Conservation (phyloP, 2,113 vertebrate genomes). For the Dolichotis patagonum region DNA sequence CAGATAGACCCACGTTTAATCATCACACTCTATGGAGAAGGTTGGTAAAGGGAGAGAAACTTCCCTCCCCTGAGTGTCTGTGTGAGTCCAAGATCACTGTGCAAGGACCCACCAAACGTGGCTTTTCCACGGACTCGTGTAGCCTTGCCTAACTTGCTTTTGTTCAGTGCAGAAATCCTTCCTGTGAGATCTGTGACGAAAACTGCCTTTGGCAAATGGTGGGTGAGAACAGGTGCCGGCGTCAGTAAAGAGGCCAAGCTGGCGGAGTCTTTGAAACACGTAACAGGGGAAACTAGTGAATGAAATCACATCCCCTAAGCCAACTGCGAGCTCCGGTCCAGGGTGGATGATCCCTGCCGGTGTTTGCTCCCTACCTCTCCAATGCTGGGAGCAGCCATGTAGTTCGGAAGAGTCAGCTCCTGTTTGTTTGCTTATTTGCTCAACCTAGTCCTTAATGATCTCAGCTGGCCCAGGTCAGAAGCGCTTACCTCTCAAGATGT, state of each 20-base stretch:
- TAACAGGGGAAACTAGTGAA: background rate
- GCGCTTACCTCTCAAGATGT: background rate
- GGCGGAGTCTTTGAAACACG: background rate
- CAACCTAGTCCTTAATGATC: background rate
- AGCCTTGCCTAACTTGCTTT: background rate
- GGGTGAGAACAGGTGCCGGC: background rate
- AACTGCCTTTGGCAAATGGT: background rate
- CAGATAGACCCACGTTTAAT: background rate
- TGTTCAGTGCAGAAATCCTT: background rate
- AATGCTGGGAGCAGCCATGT: background rate
- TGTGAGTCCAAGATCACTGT: background rate
- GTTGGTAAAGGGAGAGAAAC: background rate
- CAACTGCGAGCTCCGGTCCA: background rate
- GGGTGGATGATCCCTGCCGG: background rate
- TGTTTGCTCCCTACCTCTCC: background rate
- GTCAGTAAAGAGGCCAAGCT: background rate
- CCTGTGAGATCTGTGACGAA: background rate
- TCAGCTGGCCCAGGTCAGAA: conserved; percentile 4
- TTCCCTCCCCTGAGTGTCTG: background rate
- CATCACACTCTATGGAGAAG: background rate
- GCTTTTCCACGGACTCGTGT: background rate
- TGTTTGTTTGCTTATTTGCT: conserved; percentile 18
- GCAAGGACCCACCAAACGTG: background rate
- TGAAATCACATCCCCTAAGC: background rate
- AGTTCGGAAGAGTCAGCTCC: background rate